Percentiles rank a stretch among this genome's conserved stretches.
Conservation (phyloP, 2,888 invertebrate species). For the Slavum lentiscoides region DNA sequence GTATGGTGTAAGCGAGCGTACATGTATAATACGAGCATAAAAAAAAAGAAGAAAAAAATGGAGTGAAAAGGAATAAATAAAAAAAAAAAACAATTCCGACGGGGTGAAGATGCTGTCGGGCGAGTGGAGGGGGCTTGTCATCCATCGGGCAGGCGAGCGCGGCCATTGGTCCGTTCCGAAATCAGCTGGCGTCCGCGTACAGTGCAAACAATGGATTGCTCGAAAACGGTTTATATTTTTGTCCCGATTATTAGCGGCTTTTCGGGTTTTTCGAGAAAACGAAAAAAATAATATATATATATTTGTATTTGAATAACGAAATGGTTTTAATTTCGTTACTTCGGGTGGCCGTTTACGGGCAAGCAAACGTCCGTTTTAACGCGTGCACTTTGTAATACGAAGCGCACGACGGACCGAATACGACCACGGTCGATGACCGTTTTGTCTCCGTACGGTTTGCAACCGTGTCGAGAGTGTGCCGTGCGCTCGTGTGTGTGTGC, state of each 20-base stretch:
- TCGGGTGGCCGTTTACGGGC: too few species aligned
- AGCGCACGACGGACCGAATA: neutral
- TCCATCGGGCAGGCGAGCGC: conserved; percentile 42
- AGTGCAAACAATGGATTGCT: conserved; percentile 35
- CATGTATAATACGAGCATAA: neutral
- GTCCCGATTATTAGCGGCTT: too few species aligned
- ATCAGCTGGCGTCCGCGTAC: conserved; percentile 43
- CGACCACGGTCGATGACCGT: neutral
- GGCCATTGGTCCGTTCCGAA: conserved; percentile 23
- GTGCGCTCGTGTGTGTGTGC: conserved; percentile 9
- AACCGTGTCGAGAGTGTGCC: neutral
- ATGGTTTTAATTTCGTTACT: too few species aligned
- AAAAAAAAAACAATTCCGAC: conserved; percentile 32
- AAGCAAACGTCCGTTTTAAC: neutral
- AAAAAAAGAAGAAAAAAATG: conserved; percentile 32
- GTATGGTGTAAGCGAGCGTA: too few species aligned
- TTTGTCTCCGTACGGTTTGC: conserved; percentile 38
- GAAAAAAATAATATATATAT: neutral
- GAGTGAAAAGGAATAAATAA: conserved; percentile 32
- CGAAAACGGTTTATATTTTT: too few species aligned
- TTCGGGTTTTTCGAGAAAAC: neutral
- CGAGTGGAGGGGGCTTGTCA: conserved; percentile 51
- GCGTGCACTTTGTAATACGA: neutral
- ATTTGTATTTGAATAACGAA: too few species aligned
- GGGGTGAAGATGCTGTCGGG: conserved; percentile 50